phyloP scores from a whole-genome alignment of 2,113 vertebrate species.

The Axis porcinus region DNA sequence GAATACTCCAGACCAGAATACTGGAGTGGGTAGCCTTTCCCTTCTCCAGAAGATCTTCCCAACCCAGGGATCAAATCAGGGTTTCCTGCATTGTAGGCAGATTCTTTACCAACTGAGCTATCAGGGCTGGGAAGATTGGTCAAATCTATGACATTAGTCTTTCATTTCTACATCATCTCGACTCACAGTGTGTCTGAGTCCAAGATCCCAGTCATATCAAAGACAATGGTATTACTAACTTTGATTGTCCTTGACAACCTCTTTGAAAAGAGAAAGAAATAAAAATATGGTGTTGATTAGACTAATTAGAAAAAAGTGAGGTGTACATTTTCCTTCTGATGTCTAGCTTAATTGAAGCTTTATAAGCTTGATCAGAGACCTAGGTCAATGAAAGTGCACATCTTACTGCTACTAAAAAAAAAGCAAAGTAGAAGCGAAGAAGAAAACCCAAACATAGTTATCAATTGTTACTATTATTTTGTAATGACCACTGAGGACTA shows the following conservation, averaged over 20 bases:
- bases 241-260: neutral
- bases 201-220: neutral
- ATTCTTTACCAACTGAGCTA: neutral
- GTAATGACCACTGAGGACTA: neutral
- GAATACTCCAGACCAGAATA: neutral
- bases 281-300: neutral
- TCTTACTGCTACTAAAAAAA: neutral
- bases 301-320: neutral
- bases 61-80: neutral
- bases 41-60: neutral
- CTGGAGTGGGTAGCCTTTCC: neutral
- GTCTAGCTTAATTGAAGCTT: neutral
- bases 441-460: neutral
- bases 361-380: neutral
- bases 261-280: slow-evolving; percentile 26
- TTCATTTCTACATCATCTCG: neutral
- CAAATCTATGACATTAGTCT: neutral
- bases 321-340: slow-evolving; percentile 1
- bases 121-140: neutral
- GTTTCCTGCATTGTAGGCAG: neutral
- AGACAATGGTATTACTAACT: neutral
- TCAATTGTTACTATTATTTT: neutral
- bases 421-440: neutral
- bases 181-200: neutral
- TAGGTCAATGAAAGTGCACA: neutral